Conservation (phyloP, 2,888 invertebrate species). For the Thymelicus sylvestris region DNA sequence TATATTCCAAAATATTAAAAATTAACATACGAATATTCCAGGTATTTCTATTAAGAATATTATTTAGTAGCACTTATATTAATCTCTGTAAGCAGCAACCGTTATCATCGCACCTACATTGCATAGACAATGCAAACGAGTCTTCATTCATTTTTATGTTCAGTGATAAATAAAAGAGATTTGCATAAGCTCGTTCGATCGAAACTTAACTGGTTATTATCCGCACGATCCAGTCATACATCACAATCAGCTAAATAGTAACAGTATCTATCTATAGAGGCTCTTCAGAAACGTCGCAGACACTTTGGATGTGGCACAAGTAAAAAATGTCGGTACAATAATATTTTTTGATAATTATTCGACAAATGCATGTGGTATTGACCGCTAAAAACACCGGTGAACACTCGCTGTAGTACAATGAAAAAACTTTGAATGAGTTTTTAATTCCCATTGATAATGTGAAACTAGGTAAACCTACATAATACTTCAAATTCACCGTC, state of each 20-base stretch:
- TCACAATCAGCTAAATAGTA: conserved; percentile 64
- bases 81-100: conserved; percentile 13
- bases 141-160: conserved; percentile 28
- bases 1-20: too few species aligned
- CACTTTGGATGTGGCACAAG: conserved; percentile 39
- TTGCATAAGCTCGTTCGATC: conserved; percentile 45
- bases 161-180: conserved; percentile 40
- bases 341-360: too few species aligned
- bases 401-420: too few species aligned
- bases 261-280: conserved; percentile 43
- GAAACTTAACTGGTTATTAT: conserved; percentile 49
- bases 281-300: conserved; percentile 49
- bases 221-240: conserved; percentile 54
- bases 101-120: conserved; percentile 23
- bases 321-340: background rate
- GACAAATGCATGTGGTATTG: too few species aligned
- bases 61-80: background rate
- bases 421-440: too few species aligned
- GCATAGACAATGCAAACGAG: conserved; percentile 20
- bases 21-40: background rate
- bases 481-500: too few species aligned
- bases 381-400: too few species aligned
- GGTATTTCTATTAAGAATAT: background rate
- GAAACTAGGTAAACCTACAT: too few species aligned
- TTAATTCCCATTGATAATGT: too few species aligned